Base-by-base conservation (phyloP, 35 echinoderm and acorn worm genomes). In the Heliocidaris tuberculata region DNA sequence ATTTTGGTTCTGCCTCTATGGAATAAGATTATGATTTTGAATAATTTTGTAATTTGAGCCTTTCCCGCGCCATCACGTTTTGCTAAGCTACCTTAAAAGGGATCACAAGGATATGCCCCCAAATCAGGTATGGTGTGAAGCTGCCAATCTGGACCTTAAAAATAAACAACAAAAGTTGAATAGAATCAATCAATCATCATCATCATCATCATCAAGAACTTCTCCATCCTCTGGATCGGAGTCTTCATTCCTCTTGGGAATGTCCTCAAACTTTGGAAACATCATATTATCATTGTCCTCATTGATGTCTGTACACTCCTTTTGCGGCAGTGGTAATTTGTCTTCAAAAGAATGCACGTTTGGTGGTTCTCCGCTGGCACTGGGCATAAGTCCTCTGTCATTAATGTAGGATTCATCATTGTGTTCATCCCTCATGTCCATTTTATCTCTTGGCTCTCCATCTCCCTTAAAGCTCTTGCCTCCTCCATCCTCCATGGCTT, bases 221-320 rank as follows among this genome's bases (percentile, higher is more conserved):
- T 95, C 94, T 47, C 94, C 94, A 30, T 92, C 87, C 32, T 95
- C 94, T 60, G 56, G 88, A 54, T 65, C 54, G 9, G 47, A 92
- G 27, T 48, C 94, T 47, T 90, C 54, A 60, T 92, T 93, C 50
- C 29, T 89, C 87, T 89, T 32, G 12, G 87, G 87, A 47, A 89
- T 0, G 19, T 89, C 87, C 12, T 32, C 87, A 24, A 47, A 30
- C 31, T 89, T 32, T 32, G 31, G 31, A 13, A 89, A 89, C 87
- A 89, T 32, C 31, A 89, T 47, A 10, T 11, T 89, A 48, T 48
- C 47, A 48, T 19, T 89, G 31, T 42, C 87, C 87, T 89, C 47
- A 11, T 48, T 89, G 13, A 48, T 47, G 29, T 89, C 87, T 2
- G 17, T 48, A 13, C 31, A 89, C 47, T 89, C 31, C 31, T 24